These are phyloP conservation scores for Rhynchonycteris naso DNA, from an alignment of 2,797 vertebrate genomes.

Conservation along the genomic window DNA sequence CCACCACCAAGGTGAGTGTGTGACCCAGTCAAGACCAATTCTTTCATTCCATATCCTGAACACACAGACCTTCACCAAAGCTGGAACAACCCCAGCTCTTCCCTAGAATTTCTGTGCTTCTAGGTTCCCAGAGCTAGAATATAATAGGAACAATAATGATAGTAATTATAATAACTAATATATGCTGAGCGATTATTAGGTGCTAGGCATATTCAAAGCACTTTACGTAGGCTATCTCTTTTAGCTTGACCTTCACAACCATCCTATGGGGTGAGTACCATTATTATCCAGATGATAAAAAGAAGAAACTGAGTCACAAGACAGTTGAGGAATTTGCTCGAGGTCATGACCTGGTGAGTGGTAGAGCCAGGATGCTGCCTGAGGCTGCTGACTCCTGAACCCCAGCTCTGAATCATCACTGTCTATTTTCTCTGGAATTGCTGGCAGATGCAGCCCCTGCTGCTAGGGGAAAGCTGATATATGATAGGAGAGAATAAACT, in stretches of 20 bases:
- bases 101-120: background rate
- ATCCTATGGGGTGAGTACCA: background rate
- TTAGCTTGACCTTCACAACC: background rate
- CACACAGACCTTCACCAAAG: background rate
- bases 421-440: background rate
- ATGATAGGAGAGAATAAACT: background rate
- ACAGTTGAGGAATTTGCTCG: background rate
- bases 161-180: background rate
- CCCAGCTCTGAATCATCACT: background rate
- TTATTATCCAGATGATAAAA: background rate
- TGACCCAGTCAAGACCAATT: background rate
- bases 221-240: background rate
- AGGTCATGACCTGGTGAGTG: background rate
- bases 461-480: background rate
- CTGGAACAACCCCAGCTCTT: background rate
- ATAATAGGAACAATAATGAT: background rate
- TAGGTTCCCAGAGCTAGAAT: slow-evolving; percentile 17
- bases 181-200: background rate
- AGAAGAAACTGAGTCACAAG: background rate
- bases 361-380: background rate
- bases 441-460: background rate
- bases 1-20: background rate
- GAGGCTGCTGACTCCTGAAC: background rate
- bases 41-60: background rate
- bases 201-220: background rate